Percentiles rank a stretch among this genome's conserved stretches.
phyloP scores from a whole-genome alignment of 2,797 vertebrate species.

The Garrulus glandarius region DNA sequence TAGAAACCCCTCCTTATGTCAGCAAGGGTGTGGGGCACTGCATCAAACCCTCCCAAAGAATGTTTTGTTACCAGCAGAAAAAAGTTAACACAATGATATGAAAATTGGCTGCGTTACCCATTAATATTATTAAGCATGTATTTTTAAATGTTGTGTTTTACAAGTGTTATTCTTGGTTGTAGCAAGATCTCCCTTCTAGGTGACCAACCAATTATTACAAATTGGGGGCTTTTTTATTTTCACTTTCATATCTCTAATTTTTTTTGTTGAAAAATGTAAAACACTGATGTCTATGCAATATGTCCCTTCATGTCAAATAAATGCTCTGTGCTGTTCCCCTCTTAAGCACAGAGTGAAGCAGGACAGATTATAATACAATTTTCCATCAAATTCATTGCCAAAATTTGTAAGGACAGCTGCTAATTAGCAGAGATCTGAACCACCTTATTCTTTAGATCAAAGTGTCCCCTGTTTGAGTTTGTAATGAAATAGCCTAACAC shows the following conservation, averaged over 20 bases:
- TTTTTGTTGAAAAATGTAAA: neutral
- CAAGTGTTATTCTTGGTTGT: neutral
- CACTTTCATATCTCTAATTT: neutral
- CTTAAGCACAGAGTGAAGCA: neutral
- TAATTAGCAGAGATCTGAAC: conserved; percentile 40
- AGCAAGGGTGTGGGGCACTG: neutral
- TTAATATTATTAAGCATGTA: neutral
- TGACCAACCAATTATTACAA: neutral
- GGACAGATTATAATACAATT: neutral
- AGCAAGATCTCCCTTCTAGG: neutral
- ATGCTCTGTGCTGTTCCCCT: neutral
- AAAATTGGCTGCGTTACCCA: neutral
- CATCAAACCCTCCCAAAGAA: neutral
- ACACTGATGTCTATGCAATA: neutral
- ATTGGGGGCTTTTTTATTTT: neutral
- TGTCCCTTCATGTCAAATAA: neutral
- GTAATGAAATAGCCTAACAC: neutral
- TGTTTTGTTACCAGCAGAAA: neutral
- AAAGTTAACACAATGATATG: neutral
- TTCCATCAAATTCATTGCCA: neutral
- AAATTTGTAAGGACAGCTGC: conserved; percentile 32
- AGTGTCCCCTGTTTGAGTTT: conserved; percentile 11
- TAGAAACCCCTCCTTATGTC: neutral
- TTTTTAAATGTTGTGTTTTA: neutral
- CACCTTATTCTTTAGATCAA: conserved; percentile 44